Conservation (phyloP, 2,797 vertebrate genomes). For the Distichodus sexfasciatus region DNA sequence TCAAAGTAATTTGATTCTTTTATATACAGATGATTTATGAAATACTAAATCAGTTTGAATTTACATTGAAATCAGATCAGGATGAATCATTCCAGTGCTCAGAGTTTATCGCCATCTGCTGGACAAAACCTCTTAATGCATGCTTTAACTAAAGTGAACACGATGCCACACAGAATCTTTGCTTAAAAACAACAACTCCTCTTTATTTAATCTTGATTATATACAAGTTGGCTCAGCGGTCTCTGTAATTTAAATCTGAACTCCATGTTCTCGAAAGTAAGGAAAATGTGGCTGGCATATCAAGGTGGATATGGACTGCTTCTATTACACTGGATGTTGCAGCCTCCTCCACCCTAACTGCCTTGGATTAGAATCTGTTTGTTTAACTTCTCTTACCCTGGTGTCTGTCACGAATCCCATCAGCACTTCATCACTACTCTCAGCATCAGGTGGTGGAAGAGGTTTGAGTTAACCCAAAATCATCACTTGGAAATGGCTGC, state of each 20-base stretch:
- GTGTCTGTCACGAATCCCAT: constrained; percentile 34
- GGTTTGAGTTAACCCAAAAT: constrained; percentile 48
- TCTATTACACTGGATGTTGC: not conserved
- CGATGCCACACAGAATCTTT: not conserved
- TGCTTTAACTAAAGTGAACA: not conserved
- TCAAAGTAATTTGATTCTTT: too few relatives aligned
- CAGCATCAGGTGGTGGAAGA: constrained; percentile 43
- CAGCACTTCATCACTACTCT: constrained; percentile 32
- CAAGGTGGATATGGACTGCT: not conserved
- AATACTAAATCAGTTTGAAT: too few relatives aligned
- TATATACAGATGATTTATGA: too few relatives aligned
- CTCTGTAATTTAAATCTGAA: not conserved
- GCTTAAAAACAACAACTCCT: not conserved
- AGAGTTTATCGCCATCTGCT: not conserved
- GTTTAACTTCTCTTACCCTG: constrained; percentile 1
- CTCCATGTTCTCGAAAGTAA: not conserved
- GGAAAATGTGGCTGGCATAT: not conserved
- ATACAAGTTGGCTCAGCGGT: too few relatives aligned
- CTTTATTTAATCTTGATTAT: too few relatives aligned
- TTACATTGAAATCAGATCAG: too few relatives aligned
- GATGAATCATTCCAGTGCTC: too few relatives aligned
- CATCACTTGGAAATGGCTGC: constrained; percentile 28
- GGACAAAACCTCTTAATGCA: not conserved
- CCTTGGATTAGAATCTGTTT: not conserved
- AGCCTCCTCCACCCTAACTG: not conserved